Base-by-base conservation (phyloP, 2,113 vertebrate genomes). In the Recurvirostra avosetta region DNA sequence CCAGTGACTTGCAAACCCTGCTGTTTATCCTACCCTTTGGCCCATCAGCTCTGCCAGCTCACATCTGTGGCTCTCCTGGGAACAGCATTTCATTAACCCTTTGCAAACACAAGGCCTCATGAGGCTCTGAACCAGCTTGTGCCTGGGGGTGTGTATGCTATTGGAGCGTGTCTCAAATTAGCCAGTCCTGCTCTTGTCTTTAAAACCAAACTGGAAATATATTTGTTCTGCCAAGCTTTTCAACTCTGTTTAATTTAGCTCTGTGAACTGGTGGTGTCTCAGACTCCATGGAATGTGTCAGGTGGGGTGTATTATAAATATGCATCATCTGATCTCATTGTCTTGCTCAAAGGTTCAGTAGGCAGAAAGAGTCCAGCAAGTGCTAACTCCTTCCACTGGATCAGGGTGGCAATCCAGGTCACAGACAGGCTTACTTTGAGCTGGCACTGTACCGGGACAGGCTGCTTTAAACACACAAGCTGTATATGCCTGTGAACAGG, bases 211-310 rank as follows among this genome's bases (percentile, higher is more conserved):
- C 67, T 19, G 6, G 50, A 61, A 75, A 82, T 55, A 81, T 86
- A 55, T 96, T 95, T 93, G 95, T 94, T 93, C 96, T 96, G 95
- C 96, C 96, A 94, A 95, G 93, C 78, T 96, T 92, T 95, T 92
- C 94, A 90, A 8, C 93, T 90, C 56, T 5, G 92, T 94, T 96
- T 94, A 95, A 96, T 96, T 94, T 94, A 96, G 94, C 94, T 79
- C 90, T 45, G 84, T 75, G 92, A 94, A 94, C 89, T 90, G 20
- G 90, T 70, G 3, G 6, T 40, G 95, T 97, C 90, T 94, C 95
- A 82, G 70, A 91, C 96, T 97, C 77, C 49, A 71, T 53, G 93
- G 93, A 96, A 97, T 91, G 93, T 96, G 95, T 96, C 96, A 96
- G 96, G 94, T 95, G 89, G 94, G 80, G 84, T 47, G 77, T 20